Evolutionary conservation across 1,140 invertebrate species (phyloP).

Genomic region (Pseudomyrmex gracilis): DNA sequence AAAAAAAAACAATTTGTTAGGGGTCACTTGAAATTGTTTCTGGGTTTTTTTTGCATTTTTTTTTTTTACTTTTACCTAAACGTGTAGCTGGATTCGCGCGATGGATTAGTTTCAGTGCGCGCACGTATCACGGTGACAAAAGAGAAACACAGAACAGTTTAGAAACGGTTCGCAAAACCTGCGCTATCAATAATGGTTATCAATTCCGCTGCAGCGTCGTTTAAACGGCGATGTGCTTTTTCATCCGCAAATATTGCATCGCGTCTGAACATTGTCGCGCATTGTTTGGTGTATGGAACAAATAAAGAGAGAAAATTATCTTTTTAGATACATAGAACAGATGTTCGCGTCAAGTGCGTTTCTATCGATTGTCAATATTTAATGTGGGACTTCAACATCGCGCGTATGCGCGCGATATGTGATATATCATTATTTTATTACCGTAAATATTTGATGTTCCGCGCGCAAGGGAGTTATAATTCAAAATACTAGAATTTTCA

Average conservation of each 20-base stretch:
- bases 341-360: too few species aligned
- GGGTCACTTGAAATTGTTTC: neutral
- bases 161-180: conserved; percentile 24
- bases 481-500: too few species aligned
- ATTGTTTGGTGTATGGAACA: neutral
- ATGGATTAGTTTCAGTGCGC: conserved; percentile 21
- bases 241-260: neutral
- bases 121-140: conserved; percentile 48
- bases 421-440: too few species aligned
- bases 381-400: too few species aligned
- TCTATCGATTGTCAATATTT: too few species aligned
- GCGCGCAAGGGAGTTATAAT: too few species aligned
- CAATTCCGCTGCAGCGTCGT: conserved; percentile 27
- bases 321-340: too few species aligned
- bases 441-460: too few species aligned
- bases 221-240: conserved; percentile 29
- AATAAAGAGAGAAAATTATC: too few species aligned
- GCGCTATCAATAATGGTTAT: conserved; percentile 58
- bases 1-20: conserved; percentile 50
- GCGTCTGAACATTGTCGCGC: neutral
- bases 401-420: too few species aligned
- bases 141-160: conserved; percentile 11
- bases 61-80: conserved; percentile 32
- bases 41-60: neutral
- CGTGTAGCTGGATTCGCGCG: conserved; percentile 19